Conservation (phyloP, 2,888 invertebrate genomes). For the Drosophila algonquin region DNA sequence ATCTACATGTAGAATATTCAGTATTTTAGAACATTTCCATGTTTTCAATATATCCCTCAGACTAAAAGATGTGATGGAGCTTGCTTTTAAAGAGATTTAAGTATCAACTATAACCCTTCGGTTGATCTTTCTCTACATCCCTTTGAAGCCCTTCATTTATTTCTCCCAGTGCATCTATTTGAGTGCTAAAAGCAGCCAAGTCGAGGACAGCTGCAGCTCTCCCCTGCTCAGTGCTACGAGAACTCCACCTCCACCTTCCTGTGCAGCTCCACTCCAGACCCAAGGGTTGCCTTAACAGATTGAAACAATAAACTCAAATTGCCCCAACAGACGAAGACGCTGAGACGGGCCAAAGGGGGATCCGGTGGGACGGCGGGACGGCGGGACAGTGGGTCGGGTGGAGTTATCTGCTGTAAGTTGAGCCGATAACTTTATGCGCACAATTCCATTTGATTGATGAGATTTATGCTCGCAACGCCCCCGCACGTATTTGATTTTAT, state of each 20-base stretch:
- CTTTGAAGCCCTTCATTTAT: not conserved
- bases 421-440: conserved; percentile 77
- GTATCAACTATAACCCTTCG: not conserved
- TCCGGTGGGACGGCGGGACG: not conserved
- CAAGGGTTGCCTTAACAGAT: conserved; percentile 61
- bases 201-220: conserved; percentile 16
- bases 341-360: conserved; percentile 12
- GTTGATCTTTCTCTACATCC: too few species aligned
- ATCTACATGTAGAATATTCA: conserved; percentile 17
- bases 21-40: not conserved
- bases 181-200: conserved; percentile 14
- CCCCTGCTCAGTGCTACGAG: not conserved
- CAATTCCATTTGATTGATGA: conserved; percentile 80
- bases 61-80: not conserved
- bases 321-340: conserved; percentile 30
- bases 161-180: conserved; percentile 16
- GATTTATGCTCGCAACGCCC: conserved; percentile 67
- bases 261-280: not conserved
- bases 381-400: conserved; percentile 25
- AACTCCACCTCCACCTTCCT: not conserved
- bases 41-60: not conserved
- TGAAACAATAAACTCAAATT: conserved; percentile 70
- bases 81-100: not conserved
- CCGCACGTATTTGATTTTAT: conserved; percentile 56
- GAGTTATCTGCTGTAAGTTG: conserved; percentile 70